phyloP scores from a whole-genome alignment of 2,113 vertebrate genomes.

The Caracal caracal region DNA sequence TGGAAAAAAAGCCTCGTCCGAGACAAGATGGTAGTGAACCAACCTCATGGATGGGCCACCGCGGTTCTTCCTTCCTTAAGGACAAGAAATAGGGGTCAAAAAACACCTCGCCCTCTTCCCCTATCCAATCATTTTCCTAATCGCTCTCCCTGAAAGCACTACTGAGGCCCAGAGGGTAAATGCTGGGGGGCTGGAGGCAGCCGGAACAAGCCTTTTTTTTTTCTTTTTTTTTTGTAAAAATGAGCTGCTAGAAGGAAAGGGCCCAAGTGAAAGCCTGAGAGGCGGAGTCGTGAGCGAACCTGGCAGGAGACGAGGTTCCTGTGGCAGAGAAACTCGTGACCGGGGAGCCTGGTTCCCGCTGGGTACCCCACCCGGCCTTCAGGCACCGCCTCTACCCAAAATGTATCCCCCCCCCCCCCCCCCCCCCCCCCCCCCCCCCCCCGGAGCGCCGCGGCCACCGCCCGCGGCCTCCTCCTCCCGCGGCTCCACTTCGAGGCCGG shows the following conservation, averaged over 20 bases:
- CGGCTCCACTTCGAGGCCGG: neutral
- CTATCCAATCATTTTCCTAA: neutral
- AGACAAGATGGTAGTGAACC: slow-evolving; percentile 50
- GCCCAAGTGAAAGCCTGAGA: slow-evolving; percentile 70
- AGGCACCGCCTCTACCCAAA: slow-evolving; percentile 71
- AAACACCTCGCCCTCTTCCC: neutral
- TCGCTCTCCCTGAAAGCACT: neutral
- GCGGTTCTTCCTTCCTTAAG: slow-evolving; percentile 34
- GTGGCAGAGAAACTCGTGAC: slow-evolving; percentile 81
- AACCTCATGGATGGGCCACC: slow-evolving; percentile 35
- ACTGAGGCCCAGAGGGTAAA: neutral
- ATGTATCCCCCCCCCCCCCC: slow-evolving; percentile 43
- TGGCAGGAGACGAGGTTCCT: slow-evolving; percentile 76
- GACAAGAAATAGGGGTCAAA: neutral
- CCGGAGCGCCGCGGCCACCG: neutral
- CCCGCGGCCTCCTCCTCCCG: slow-evolving; percentile 49
- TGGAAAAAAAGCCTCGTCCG: neutral
- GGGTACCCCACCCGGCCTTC: slow-evolving; percentile 77
- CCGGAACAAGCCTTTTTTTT: neutral
- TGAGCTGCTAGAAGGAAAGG: slow-evolving; percentile 36
- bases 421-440: neutral
- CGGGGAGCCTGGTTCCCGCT: slow-evolving; percentile 69
- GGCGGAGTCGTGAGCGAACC: slow-evolving; percentile 78
- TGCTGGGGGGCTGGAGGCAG: neutral
- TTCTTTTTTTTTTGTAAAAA: slow-evolving; percentile 1